Conservation (phyloP, 2,888 invertebrate species). For the Macaria notata region DNA sequence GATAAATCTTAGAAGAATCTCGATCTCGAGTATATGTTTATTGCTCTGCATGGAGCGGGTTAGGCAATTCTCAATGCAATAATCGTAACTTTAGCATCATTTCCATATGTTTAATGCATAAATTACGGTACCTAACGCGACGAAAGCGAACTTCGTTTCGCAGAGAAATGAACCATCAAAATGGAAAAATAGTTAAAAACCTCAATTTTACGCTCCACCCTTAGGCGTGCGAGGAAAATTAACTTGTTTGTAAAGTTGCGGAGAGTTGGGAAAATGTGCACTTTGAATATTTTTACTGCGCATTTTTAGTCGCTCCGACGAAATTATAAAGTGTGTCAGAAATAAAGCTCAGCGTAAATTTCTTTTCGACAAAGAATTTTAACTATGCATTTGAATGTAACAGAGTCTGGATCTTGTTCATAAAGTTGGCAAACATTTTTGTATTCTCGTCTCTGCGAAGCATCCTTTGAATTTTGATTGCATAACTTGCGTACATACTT, state of each 20-base stretch:
- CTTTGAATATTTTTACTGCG: slow-evolving; percentile 14
- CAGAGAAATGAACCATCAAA: slow-evolving; percentile 18
- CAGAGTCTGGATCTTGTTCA: slow-evolving; percentile 12
- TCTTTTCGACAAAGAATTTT: slow-evolving; percentile 10
- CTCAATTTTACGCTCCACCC: slow-evolving; percentile 19
- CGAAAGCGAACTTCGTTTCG: slow-evolving; percentile 13
- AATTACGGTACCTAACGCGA: slow-evolving; percentile 16
- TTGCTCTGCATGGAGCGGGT: too few species aligned
- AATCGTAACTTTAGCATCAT: slow-evolving; percentile 10
- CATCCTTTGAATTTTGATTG: slow-evolving; percentile 36
- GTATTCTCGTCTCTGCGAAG: slow-evolving; percentile 22
- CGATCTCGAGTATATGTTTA: too few species aligned
- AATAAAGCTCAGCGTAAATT: not conserved
- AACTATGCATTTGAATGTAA: slow-evolving; percentile 14
- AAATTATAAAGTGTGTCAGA: slow-evolving; percentile 4
- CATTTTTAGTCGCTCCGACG: slow-evolving; percentile 1
- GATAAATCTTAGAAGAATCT: too few species aligned
- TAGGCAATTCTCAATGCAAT: not conserved
- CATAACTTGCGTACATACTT: slow-evolving; percentile 34
- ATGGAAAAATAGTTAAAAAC: slow-evolving; percentile 25
- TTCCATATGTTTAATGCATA: slow-evolving; percentile 23
- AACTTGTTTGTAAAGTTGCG: slow-evolving; percentile 21
- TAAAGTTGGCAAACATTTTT: slow-evolving; percentile 29
- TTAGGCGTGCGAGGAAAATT: slow-evolving; percentile 19
- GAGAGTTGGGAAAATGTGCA: slow-evolving; percentile 11